Evolutionary conservation across 1,140 invertebrate species (phyloP).

Genomic region (Phenacoccus solenopsis): DNA sequence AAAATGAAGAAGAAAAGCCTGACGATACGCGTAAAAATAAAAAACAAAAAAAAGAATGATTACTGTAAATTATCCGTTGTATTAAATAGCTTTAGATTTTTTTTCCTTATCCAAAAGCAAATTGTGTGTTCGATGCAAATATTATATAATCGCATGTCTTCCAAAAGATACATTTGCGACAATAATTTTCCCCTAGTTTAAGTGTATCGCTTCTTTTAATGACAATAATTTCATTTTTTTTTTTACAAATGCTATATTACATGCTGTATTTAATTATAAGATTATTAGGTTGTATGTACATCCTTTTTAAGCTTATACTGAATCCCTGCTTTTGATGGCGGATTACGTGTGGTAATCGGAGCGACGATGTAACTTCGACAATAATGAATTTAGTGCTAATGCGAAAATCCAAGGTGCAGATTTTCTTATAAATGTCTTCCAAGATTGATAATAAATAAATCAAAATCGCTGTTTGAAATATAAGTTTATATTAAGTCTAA

Average conservation of each 20-base stretch:
- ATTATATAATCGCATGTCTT: constrained; percentile 1
- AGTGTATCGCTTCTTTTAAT: too few relatives aligned
- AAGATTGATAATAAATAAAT: not conserved
- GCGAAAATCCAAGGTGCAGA: not conserved
- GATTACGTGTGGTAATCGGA: not conserved
- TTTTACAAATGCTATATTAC: not conserved
- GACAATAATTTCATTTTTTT: not conserved
- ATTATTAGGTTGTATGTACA: not conserved
- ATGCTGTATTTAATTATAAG: not conserved
- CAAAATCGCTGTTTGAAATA: not conserved
- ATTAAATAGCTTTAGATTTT: not conserved
- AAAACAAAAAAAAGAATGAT: not conserved
- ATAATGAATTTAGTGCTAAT: not conserved
- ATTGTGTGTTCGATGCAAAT: not conserved
- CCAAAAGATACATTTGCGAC: constrained; percentile 1
- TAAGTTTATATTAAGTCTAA: not conserved
- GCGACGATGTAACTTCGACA: not conserved
- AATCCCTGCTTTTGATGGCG: not conserved
- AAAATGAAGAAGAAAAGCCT: not conserved
- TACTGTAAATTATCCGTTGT: not conserved
- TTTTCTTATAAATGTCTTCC: not conserved
- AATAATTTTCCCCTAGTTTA: not conserved
- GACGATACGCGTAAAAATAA: not conserved
- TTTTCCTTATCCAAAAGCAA: too few relatives aligned
- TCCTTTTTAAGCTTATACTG: not conserved